phyloP scores from a whole-genome alignment of 2,113 vertebrate species.

The Dipodomys stephensi region DNA sequence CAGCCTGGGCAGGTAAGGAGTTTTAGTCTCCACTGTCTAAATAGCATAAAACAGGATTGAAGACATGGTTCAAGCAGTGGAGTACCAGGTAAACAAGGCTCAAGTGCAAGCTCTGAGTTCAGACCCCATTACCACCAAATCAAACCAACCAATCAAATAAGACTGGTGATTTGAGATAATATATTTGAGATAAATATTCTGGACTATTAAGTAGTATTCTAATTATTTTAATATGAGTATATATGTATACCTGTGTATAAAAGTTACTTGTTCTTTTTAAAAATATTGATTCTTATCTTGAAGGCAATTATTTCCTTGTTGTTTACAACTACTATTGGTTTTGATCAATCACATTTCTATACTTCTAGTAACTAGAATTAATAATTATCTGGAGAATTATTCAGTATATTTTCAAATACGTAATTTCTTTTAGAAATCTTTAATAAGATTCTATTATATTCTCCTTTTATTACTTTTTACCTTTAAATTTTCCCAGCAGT shows the following conservation, averaged over 20 bases:
- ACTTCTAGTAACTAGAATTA: neutral
- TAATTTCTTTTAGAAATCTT: neutral
- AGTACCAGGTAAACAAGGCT: too few relatives aligned
- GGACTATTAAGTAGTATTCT: neutral
- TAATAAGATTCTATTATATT: neutral
- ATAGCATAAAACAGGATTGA: too few relatives aligned
- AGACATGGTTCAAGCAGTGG: too few relatives aligned
- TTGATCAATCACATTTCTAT: neutral
- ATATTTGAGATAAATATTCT: neutral
- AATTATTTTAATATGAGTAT: constrained; percentile 8
- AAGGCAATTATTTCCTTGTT: neutral
- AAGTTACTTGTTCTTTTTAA: neutral
- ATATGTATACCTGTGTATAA: neutral
- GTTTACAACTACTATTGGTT: neutral
- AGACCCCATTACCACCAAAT: too few relatives aligned
- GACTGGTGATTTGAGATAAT: neutral
- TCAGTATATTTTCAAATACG: constrained; percentile 27
- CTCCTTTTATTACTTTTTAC: neutral
- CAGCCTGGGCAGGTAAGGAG: too few relatives aligned
- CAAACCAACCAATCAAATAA: too few relatives aligned
- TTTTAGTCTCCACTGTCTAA: too few relatives aligned
- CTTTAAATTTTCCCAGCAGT: neutral
- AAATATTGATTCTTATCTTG: neutral
- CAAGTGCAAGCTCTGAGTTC: too few relatives aligned
- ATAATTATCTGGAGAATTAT: neutral